Conservation (phyloP, 2,113 vertebrate species). For the Pholis gunnellus region DNA sequence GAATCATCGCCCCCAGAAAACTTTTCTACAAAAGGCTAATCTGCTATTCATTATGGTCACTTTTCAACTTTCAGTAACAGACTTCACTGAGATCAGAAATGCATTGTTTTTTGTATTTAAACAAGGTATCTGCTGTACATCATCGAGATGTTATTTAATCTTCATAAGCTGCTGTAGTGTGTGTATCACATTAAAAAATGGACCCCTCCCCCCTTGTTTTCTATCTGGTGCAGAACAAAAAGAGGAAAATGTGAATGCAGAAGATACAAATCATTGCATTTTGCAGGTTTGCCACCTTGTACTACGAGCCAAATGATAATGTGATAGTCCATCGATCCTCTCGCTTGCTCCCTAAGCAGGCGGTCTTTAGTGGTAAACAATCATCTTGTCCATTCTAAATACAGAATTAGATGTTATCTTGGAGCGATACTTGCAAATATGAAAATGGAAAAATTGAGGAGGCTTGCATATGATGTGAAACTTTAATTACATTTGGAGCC, state of each 20-base stretch:
- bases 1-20: not conserved
- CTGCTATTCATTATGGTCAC: not conserved
- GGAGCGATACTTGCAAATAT: constrained; percentile 3
- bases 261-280: constrained; percentile 4
- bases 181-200: not conserved
- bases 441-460: constrained; percentile 14
- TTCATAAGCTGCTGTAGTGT: not conserved
- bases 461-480: constrained; percentile 48
- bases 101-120: not conserved
- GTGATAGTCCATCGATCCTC: constrained; percentile 46
- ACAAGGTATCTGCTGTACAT: not conserved
- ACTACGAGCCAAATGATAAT: constrained; percentile 9
- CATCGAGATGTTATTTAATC: not conserved
- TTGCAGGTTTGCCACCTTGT: not conserved
- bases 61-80: not conserved
- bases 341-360: not conserved
- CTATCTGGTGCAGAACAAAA: constrained; percentile 1
- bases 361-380: constrained; percentile 44
- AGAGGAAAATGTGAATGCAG: not conserved
- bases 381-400: constrained; percentile 19
- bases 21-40: not conserved
- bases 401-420: constrained; percentile 18
- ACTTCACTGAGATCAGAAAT: not conserved
- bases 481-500: constrained; percentile 63
- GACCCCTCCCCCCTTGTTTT: not conserved